Base-by-base conservation (phyloP, 2,797 vertebrate genomes). In the Sebastes itinus region DNA sequence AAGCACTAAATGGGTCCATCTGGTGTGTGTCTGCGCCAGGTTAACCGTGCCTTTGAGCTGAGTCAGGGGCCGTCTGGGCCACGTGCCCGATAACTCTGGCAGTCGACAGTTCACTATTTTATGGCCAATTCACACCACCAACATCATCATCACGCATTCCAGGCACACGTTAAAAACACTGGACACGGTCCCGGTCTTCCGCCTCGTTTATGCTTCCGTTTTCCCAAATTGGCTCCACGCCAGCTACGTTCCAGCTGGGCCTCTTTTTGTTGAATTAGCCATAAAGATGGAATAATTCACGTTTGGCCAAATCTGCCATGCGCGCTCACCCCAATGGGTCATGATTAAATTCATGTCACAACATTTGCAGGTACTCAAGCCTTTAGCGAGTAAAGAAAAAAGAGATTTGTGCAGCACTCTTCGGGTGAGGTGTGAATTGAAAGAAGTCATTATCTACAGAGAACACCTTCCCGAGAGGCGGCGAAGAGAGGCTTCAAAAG, bases 401-500 rank as follows among this genome's bases (percentile, higher is more conserved):
- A 42, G 62, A 72, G 20, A 77, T 38, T 67, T 78, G 46, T 22
- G 62, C 75, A 42, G 87, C 67, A 18, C 27, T 84, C 71, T 78
- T 38, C 6, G 23, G 84, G 78, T 81, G 66, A 88, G 87, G 87
- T 70, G 69, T 82, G 87, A 91, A 89, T 84, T 83, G 84, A 91
- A 92, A 89, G 82, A 87, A 91, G 90, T 93, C 89, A 92, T 92
- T 94, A 94, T 95, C 92, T 87, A 42, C 81, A 67, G 84, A 89
- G 87, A 94, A 91, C 91, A 94, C 90, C 91, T 92, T 91, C 85
- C 88, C 55, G 7, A 74, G 75, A 86, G 87, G 87, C 82, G 49
- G 86, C 73, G 16, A 73, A 70, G 80, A 68, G 82, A 79, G 42
- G 76, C 92, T 93, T 95, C 90, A 94, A 92, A 94, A 78, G 75